Evolutionary conservation across 2,888 invertebrate species (phyloP).

Genomic region (Gastracanthus pulcherrimus): DNA sequence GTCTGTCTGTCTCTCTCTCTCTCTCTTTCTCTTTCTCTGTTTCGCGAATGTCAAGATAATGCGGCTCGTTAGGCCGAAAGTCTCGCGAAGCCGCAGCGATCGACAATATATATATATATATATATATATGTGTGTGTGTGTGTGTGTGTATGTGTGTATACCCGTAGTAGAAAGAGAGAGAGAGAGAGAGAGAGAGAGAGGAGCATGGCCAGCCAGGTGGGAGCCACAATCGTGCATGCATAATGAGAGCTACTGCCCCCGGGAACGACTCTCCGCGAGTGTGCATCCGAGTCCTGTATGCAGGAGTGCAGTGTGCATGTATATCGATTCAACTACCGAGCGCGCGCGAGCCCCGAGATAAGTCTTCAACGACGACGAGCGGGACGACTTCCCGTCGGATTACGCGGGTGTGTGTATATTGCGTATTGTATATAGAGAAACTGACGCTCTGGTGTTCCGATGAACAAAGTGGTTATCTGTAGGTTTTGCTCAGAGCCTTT

Average conservation of each 20-base stretch:
- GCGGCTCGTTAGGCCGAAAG: conserved; percentile 13
- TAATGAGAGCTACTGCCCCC: conserved; percentile 56
- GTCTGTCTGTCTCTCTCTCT: background rate
- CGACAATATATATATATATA: background rate
- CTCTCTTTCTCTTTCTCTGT: background rate
- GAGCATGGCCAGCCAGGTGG: too few relatives aligned
- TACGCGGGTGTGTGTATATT: too few relatives aligned
- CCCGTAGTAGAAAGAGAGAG: conserved; percentile 37
- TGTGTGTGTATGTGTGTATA: too few relatives aligned
- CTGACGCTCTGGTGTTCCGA: background rate
- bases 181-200: too few relatives aligned
- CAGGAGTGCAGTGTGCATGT: background rate
- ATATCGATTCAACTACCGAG: conserved; percentile 57
- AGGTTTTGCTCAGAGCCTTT: background rate
- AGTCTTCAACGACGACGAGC: conserved; percentile 46
- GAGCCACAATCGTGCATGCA: conserved; percentile 57
- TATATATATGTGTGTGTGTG: background rate
- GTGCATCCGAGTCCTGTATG: background rate
- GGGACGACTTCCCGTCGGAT: conserved; percentile 51
- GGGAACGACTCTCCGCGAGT: background rate
- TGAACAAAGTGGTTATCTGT: conserved; percentile 1
- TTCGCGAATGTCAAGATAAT: conserved; percentile 27
- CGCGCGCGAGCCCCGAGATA: conserved; percentile 32
- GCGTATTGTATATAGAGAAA: background rate
- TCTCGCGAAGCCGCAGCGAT: background rate